A percentile compares a stretch with the other conserved stretches of the same genome.
Conservation (phyloP, 2,797 vertebrate species). For the Pseudochirops cupreus region DNA sequence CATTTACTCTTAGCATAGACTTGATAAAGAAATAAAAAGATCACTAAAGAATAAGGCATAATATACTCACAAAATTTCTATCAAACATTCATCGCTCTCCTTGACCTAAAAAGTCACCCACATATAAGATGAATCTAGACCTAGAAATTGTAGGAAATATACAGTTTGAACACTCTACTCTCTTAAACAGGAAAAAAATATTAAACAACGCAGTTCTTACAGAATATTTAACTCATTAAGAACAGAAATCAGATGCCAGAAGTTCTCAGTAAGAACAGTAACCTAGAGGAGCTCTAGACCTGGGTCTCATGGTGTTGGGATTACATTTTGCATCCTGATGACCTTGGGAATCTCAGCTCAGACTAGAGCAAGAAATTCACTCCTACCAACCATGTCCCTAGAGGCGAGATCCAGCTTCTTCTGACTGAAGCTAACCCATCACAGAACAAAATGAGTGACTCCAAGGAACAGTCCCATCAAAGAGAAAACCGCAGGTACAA, state of each 20-base stretch:
- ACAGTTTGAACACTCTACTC: background rate
- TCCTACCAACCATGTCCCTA: background rate
- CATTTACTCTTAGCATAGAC: background rate
- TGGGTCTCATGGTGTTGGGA: background rate
- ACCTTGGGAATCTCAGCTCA: background rate
- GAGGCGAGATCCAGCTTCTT: background rate
- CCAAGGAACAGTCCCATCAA: background rate
- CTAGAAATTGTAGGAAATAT: background rate
- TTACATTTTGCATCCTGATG: background rate
- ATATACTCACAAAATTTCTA: background rate
- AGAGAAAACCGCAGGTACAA: background rate
- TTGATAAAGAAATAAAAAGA: background rate
- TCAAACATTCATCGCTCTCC: background rate
- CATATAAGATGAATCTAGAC: background rate
- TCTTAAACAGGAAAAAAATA: background rate
- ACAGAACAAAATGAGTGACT: background rate
- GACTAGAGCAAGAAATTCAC: background rate
- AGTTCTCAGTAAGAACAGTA: background rate
- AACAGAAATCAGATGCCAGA: background rate
- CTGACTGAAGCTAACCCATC: background rate
- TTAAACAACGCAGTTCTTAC: background rate
- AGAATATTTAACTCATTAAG: background rate
- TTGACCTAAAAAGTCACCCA: background rate
- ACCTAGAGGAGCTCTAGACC: background rate
- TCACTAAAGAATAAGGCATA: background rate